Percentiles rank a stretch among this genome's conserved stretches.
These are phyloP conservation scores for Heliconius erato DNA, from an alignment of 2,888 invertebrate species.

Conservation along the genomic window DNA sequence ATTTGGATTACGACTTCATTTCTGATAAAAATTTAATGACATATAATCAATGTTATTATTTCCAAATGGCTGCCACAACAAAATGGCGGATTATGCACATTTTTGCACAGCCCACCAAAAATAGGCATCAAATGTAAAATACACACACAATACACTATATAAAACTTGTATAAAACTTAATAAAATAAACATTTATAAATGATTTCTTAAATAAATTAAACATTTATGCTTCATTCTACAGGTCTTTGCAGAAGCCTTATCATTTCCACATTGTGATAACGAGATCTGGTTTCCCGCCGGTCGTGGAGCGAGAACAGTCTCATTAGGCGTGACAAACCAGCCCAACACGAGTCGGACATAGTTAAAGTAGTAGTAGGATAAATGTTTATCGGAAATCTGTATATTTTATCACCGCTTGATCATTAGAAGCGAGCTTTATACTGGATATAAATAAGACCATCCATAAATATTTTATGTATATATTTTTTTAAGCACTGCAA, in stretches of 20 bases:
- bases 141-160: too few species aligned
- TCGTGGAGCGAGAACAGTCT: constrained; percentile 53
- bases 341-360: constrained; percentile 41
- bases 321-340: constrained; percentile 55
- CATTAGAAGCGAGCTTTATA: constrained; percentile 17
- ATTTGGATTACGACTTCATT: too few species aligned
- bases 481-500: background rate
- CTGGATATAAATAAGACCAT: background rate
- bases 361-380: constrained; percentile 28
- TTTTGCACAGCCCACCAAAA: too few species aligned
- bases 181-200: background rate
- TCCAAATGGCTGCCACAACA: too few species aligned
- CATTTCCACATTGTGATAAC: constrained; percentile 48
- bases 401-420: constrained; percentile 44
- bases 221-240: background rate
- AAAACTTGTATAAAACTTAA: too few species aligned
- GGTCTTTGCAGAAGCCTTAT: constrained; percentile 30
- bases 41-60: too few species aligned
- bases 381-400: constrained; percentile 24
- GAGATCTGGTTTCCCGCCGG: constrained; percentile 54
- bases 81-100: too few species aligned
- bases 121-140: too few species aligned
- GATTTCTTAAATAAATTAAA: background rate
- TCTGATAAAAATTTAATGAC: too few species aligned
- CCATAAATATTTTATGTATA: background rate